Percentiles rank a stretch among this genome's conserved stretches.
phyloP scores from a whole-genome alignment of 2,113 vertebrate species.

The Erythrocercus mccallii region DNA sequence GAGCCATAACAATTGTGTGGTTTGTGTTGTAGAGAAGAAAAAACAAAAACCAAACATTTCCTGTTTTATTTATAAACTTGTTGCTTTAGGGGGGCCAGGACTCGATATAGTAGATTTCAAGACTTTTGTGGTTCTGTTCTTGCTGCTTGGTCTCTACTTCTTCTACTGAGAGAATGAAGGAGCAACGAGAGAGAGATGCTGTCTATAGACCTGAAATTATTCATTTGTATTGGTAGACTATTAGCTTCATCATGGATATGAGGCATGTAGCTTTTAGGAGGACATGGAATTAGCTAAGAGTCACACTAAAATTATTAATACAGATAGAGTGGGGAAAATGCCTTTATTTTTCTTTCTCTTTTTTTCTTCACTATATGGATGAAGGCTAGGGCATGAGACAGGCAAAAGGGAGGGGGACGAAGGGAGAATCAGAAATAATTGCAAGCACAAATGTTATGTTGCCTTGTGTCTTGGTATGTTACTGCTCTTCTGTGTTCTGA shows the following conservation, averaged over 20 bases:
- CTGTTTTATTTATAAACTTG: background rate
- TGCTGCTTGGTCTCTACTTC: background rate
- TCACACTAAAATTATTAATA: background rate
- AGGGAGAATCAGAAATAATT: background rate
- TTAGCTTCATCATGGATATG: background rate
- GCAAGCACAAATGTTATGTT: background rate
- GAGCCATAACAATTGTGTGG: background rate
- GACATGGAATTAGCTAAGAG: background rate
- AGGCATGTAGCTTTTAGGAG: background rate
- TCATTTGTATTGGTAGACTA: background rate
- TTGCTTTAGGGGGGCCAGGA: background rate
- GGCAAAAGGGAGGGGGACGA: background rate
- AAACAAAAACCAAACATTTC: background rate
- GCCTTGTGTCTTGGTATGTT: conserved; percentile 3
- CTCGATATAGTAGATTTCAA: background rate
- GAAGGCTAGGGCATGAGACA: background rate
- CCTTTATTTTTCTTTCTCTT: background rate
- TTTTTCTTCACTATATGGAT: background rate
- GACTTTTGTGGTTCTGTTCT: background rate
- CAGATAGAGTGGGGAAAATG: background rate
- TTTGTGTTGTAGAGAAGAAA: background rate
- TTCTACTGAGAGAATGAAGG: background rate
- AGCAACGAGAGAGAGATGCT: background rate
- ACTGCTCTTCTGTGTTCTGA: conserved; percentile 10
- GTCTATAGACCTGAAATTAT: background rate